phyloP scores from a whole-genome alignment of 2,113 vertebrate genomes.

The Sturnus vulgaris region DNA sequence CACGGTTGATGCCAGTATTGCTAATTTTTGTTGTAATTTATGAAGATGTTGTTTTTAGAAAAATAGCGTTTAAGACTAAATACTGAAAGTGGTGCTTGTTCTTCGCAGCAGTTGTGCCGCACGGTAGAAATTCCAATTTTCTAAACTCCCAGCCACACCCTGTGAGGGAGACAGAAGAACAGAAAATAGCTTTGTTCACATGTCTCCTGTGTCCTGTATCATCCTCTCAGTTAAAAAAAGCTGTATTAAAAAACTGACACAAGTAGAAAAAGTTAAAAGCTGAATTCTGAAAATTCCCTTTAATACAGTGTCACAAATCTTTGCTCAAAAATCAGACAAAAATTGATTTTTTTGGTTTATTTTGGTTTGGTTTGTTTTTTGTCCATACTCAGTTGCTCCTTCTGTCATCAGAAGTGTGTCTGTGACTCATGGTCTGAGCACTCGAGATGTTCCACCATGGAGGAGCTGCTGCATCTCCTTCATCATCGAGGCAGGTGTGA shows the following conservation, averaged over 20 bases:
- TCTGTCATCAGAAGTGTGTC: background rate
- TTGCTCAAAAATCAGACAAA: background rate
- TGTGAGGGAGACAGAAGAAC: background rate
- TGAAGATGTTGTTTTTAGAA: background rate
- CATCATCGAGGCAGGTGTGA: background rate
- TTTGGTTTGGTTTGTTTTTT: background rate
- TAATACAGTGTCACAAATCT: background rate
- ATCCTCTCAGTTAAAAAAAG: background rate
- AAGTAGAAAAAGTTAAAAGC: background rate
- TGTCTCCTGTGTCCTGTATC: background rate
- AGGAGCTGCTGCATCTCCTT: background rate
- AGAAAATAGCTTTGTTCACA: background rate
- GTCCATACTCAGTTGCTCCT: background rate
- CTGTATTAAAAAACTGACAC: background rate
- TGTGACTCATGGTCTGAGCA: background rate
- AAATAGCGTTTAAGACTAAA: background rate
- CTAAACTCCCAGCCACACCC: background rate
- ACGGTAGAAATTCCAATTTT: background rate
- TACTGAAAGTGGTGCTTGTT: background rate
- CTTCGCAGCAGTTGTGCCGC: background rate
- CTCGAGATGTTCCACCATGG: rapidly evolving
- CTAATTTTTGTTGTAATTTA: background rate
- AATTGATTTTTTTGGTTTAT: background rate
- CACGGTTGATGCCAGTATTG: background rate
- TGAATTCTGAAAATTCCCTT: background rate